Evolutionary conservation across 2,113 vertebrate genomes (phyloP).

Genomic region (Phyllopteryx taeniolatus): DNA sequence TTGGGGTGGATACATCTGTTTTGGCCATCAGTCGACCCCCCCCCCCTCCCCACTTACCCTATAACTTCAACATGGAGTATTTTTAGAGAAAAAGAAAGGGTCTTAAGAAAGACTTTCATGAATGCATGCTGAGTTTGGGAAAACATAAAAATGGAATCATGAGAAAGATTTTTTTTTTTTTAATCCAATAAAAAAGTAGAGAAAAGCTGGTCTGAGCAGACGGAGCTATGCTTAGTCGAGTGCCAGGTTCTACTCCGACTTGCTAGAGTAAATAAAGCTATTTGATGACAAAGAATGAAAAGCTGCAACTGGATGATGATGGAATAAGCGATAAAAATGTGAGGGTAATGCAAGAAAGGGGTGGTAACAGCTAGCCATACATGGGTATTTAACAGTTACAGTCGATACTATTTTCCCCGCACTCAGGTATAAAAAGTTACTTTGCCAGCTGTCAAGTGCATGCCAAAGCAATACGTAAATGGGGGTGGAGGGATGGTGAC

Average conservation of each 20-base stretch:
- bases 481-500: neutral
- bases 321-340: neutral
- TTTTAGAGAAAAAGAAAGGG: conserved; percentile 6
- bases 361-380: neutral
- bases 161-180: conserved; percentile 33
- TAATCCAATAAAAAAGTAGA: conserved; percentile 50
- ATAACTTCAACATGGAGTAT: conserved; percentile 19
- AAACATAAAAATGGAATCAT: conserved; percentile 33
- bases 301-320: conserved; percentile 21
- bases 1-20: conserved; percentile 61
- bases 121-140: conserved; percentile 49
- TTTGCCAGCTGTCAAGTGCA: neutral
- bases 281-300: conserved; percentile 50
- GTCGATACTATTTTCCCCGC: neutral
- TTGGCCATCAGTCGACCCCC: conserved; percentile 48
- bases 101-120: conserved; percentile 28
- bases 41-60: neutral
- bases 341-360: neutral
- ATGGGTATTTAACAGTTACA: neutral
- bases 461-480: neutral
- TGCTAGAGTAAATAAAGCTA: conserved; percentile 57
- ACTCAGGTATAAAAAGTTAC: neutral
- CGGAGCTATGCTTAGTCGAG: conserved; percentile 29
- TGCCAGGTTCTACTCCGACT: conserved; percentile 61
- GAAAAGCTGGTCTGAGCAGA: conserved; percentile 25